A percentile compares a stretch with the other conserved stretches of the same genome.
Conservation (phyloP, 2,797 vertebrate genomes). For the Sebastes steindachneri region DNA sequence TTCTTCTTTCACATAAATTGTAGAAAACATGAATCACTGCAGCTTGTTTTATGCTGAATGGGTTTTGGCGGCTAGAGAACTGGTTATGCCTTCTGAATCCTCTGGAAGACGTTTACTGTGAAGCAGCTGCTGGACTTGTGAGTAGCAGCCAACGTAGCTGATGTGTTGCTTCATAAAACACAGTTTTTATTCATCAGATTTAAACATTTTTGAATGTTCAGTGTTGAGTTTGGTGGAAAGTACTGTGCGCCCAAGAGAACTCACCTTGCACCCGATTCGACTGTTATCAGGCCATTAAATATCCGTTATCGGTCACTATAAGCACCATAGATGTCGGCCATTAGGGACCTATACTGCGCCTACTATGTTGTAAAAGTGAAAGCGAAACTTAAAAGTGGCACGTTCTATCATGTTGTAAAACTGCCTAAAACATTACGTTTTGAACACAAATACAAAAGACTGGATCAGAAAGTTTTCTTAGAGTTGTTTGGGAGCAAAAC, state of each 20-base stretch:
- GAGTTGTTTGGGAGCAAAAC: not conserved
- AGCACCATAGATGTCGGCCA: too few species aligned
- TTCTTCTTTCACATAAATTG: not conserved
- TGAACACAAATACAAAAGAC: not conserved
- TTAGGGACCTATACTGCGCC: too few species aligned
- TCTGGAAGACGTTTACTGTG: not conserved
- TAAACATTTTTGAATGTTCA: not conserved
- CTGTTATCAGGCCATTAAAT: too few species aligned
- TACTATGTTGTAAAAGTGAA: too few species aligned
- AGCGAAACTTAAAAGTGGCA: too few species aligned
- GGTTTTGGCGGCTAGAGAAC: not conserved
- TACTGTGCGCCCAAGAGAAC: too few species aligned
- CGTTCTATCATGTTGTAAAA: too few species aligned
- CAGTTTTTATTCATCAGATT: not conserved
- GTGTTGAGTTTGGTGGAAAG: not conserved
- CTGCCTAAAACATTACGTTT: too few species aligned
- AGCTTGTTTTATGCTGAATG: not conserved
- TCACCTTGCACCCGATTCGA: not conserved
- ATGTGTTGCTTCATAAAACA: not conserved
- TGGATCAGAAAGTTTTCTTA: not conserved
- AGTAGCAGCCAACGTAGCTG: not conserved
- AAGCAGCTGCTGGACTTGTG: not conserved
- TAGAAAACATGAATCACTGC: not conserved
- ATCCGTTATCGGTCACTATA: too few species aligned
- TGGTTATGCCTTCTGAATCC: not conserved